Evolutionary conservation across 35 echinoderm and acorn worm species (phyloP), one percentile per base, ranked within the genome.

Genomic region (Heliocidaris erythrogramma): DNA sequence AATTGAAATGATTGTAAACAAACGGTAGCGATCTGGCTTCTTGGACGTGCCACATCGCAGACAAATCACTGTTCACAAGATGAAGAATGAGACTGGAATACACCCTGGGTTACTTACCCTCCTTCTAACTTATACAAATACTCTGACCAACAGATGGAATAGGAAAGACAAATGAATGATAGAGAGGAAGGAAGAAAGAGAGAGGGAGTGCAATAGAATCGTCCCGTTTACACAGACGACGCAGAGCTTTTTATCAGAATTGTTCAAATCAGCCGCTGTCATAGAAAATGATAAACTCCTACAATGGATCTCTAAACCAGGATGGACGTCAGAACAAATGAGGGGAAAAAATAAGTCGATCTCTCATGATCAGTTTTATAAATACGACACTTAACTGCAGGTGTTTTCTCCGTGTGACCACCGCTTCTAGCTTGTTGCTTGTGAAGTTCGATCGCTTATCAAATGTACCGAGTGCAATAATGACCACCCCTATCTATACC

Each of bases 1-100:
- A 78, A 78, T 78, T 78, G 65, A 78, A 78, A 78, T 78, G 65
- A 78, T 78, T 78, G 65, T 78, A 78, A 78, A 78, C 65, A 78
- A 78, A 78, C 65, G 65, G 65, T 78, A 78, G 65, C 65, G 65
- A 78, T 78, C 21, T 17, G 65, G 65, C 18, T 78, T 78, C 18
- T 78, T 78, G 65, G 5, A 78, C 65, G 65, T 78, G 65, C 65
- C 65, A 78, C 65, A 78, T 78, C 65, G 21, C 65, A 78, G 65
- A 78, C 65, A 78, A 78, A 27, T n/a, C 65, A 7, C 27, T n/a
- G 65, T 78, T 24, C 65, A 78, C 21, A n/a, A 21, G 27, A 24
- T 78, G 65, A 78, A 18, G 65, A 78, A 78, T 21, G 65, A n/a
- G 18, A 4, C 21, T 78, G 65, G 65, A 78, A 78, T 78, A 78